phyloP scores from a whole-genome alignment of 2,888 invertebrate genomes.

The Nephrotoma flavescens region DNA sequence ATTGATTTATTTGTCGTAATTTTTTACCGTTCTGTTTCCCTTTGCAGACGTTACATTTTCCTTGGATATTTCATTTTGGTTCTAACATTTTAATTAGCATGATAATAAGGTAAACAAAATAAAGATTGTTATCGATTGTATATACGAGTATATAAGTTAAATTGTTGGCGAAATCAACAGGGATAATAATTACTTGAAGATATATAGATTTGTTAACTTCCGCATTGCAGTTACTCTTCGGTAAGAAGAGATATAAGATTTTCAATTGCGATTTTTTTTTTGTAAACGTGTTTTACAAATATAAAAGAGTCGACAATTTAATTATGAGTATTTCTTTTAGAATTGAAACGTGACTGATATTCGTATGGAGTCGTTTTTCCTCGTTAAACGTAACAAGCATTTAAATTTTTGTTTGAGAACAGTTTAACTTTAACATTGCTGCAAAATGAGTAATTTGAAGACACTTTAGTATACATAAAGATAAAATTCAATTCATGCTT shows the following conservation, averaged over 20 bases:
- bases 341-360: background rate
- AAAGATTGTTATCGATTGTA: background rate
- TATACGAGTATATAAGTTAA: background rate
- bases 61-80: background rate
- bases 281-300: background rate
- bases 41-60: background rate
- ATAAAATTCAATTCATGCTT: background rate
- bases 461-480: background rate
- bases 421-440: background rate
- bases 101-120: background rate
- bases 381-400: background rate
- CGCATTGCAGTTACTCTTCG: background rate
- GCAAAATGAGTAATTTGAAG: background rate
- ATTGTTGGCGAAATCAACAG: too few relatives aligned
- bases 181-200: background rate
- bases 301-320: background rate
- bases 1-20: background rate
- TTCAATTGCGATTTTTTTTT: background rate
- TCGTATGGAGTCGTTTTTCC: background rate
- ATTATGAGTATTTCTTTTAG: background rate
- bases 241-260: background rate
- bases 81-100: background rate
- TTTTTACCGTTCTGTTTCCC: background rate
- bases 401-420: background rate
- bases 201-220: background rate